phyloP scores from a whole-genome alignment of 1,140 invertebrate genomes.

The Holcopasites calliopsidis region DNA sequence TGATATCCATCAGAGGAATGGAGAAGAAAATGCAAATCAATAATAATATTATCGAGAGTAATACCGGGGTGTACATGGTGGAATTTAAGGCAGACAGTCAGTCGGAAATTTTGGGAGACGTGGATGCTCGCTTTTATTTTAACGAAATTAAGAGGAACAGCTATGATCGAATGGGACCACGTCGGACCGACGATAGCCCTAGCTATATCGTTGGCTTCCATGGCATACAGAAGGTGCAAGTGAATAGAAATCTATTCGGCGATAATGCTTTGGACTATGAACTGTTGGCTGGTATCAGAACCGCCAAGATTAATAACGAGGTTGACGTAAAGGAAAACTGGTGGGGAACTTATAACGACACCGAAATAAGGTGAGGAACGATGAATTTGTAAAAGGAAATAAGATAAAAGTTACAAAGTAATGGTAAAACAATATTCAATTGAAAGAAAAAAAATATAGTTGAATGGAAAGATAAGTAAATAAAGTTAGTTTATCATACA shows the following conservation, averaged over 20 bases:
- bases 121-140: slow-evolving; percentile 88
- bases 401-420: too few species aligned
- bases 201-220: slow-evolving; percentile 94
- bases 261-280: slow-evolving; percentile 95
- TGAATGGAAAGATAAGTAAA: too few species aligned
- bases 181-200: slow-evolving; percentile 80
- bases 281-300: slow-evolving; percentile 93
- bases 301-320: slow-evolving; percentile 91
- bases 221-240: slow-evolving; percentile 95
- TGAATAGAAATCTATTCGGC: slow-evolving; percentile 94
- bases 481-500: neutral
- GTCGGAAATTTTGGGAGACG: slow-evolving; percentile 93
- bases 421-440: too few species aligned
- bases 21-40: slow-evolving; percentile 95
- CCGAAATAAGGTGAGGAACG: slow-evolving; percentile 81
- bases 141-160: slow-evolving; percentile 90
- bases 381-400: neutral
- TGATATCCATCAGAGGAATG: slow-evolving; percentile 95
- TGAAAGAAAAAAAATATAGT: too few species aligned
- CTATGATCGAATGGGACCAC: slow-evolving; percentile 70
- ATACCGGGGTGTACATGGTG: slow-evolving; percentile 92
- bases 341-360: slow-evolving; percentile 92
- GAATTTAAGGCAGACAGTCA: slow-evolving; percentile 95
- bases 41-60: slow-evolving; percentile 88
- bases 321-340: slow-evolving; percentile 96